Base-by-base conservation (phyloP, 2,797 vertebrate species). In the Champsocephalus esox region DNA sequence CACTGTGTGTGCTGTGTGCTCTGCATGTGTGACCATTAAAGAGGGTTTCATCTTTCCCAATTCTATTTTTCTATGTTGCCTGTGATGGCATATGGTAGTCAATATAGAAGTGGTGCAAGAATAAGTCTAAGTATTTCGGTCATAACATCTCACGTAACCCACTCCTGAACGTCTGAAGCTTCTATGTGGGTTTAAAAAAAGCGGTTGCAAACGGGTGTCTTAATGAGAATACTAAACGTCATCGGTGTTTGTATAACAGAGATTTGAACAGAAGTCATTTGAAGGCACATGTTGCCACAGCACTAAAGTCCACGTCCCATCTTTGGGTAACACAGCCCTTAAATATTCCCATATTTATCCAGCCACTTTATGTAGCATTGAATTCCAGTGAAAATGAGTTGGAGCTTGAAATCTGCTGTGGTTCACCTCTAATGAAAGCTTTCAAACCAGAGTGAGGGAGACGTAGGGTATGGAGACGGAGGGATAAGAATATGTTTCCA, bases 381-480 rank as follows among this genome's bases (percentile, higher is more conserved):
- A 62, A 56, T 59, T 77, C 38, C 51, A 76, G 32, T 5, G 48
- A 76, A 70, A 79, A 59, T 56, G 60, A 73, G 61, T 19, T 82
- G 71, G 86, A 88, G 88, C 73, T 86, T 82, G 79, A 77, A 83
- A 89, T 85, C 70, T 80, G 75, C 77, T 82, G 87, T 76, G 90
- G 90, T 87, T 89, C 76, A 81, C 89, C 88, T 89, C 87, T 88
- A 65, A 79, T 52, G 73, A 82, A 68, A 65, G 61, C 51, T 63
- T 63, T 75, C 34, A 70, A 80, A 72, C 79, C 79, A 80, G 46
- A 72, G 70, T 13, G 24, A 80, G 60, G 60, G 58, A 66, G 55
- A 54, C 66, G 63, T 14, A 48, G 13, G 46, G 45, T 56, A 66
- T 80, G 28, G 51, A 57, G 60, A 83, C 32, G 8, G 16, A 65